phyloP scores from a whole-genome alignment of 2,888 invertebrate species.

The Formica aserva region DNA sequence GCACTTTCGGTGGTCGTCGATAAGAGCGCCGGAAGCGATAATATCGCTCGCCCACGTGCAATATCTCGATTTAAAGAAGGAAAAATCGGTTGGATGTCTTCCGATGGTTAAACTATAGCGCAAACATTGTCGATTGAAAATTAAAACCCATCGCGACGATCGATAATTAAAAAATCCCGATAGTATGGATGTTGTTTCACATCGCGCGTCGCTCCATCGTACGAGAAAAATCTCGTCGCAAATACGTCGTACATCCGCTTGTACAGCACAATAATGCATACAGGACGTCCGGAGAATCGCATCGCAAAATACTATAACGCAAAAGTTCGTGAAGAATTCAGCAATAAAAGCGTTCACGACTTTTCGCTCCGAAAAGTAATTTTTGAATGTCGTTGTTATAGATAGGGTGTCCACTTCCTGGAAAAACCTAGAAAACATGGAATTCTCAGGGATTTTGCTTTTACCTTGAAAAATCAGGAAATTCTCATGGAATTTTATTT shows the following conservation, averaged over 20 bases:
- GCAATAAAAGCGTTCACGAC: neutral
- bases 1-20: slow-evolving; percentile 35
- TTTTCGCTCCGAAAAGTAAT: neutral
- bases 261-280: neutral
- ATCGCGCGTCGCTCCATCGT: neutral
- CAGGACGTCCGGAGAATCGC: slow-evolving; percentile 5
- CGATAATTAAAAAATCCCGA: slow-evolving; percentile 62
- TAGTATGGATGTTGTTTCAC: neutral
- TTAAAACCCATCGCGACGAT: slow-evolving; percentile 24
- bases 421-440: too few species aligned
- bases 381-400: neutral
- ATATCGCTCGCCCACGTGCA: slow-evolving; percentile 27
- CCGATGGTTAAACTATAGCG: slow-evolving; percentile 39
- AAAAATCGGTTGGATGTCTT: slow-evolving; percentile 9
- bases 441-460: too few species aligned
- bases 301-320: neutral
- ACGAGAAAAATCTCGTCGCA: neutral
- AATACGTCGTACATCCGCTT: slow-evolving; percentile 19
- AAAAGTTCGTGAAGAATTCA: neutral
- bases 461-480: too few species aligned
- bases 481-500: too few species aligned
- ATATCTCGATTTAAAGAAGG: neutral
- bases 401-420: too few species aligned
- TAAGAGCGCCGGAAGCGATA: slow-evolving; percentile 65
- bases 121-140: slow-evolving; percentile 9